Base-by-base conservation (phyloP, 2,888 invertebrate genomes). In the Parnassius apollo region DNA sequence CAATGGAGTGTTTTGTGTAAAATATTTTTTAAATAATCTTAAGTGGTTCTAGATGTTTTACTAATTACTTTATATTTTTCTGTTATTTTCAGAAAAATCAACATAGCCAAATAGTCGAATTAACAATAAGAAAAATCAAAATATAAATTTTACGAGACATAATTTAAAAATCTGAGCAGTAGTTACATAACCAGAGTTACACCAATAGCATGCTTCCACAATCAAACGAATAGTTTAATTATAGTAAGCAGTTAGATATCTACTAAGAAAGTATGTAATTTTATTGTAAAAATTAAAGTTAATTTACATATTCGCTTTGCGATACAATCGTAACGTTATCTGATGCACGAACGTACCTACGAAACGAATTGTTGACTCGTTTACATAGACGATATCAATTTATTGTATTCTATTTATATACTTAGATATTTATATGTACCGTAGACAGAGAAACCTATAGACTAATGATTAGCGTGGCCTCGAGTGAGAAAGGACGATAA, bases 181-280 rank as follows among this genome's bases (percentile, higher is more conserved):
- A 35, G 35, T 4, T 11, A 12, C n/a, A 12, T n/a, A 46, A 49
- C 49, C 8, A 49, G 49, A 49, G 13, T 13, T 35, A 35, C 35
- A 35, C 35, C 35, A 35, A 35, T 35, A 35, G 35, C 4, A 18
- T 9, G 12, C 9, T 49, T 49, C n/a, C 49, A 49, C 13, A 49
- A 49, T 49, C 49, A 44, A 44, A 9, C 10, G 9, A 13, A 13
- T 49, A 11, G 11, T 48, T 42, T 49, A 42, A 22, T 61, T 35
- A 18, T 51, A 42, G 35, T 42, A 22, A 54, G 45, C 49, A 59
- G 54, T 57, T 58, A 51, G 50, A 54, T 54, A 55, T 45, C 50
- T 62, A 45, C n/a, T 11, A 10, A 12, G 45, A 10, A 59, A 45
- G 59, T 59, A 62, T 59, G 18, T 55, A 55, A 55, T 22, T 22